Evolutionary conservation across 23 tunicate genomes (phyloP), one percentile per base, ranked within the genome.

Genomic region (Botrylloides violaceus): DNA sequence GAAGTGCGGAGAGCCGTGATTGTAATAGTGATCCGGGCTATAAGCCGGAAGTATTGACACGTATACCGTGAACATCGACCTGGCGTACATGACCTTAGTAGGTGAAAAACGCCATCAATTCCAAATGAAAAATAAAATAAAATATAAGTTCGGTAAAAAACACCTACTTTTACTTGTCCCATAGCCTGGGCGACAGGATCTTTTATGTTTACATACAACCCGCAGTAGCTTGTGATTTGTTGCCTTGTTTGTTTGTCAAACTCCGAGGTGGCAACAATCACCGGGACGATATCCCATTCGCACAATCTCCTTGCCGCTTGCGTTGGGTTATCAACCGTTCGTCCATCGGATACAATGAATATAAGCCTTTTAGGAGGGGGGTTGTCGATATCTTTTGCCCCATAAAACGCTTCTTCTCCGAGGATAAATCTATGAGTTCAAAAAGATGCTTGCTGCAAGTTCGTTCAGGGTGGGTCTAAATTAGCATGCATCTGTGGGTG

Each of bases 271-370:
- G 75, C 96, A 23, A 88, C 77, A 0, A 88, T 28, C 23, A 88
- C 83, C 2, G 84, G 83, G 7, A 88, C 60, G 49, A 88, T 88
- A 62, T 88, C 70, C 43, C 49, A 65, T 59, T 88, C 83, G 72
- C 96, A 88, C 33, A 88, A 76, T 72, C 96, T 37, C 70, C 83
- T 64, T 2, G 88, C 87, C 12, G 96, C 84, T 21, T 70, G 88
- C 59, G 62, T 72, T 1, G 82, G 83, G 31, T 88, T 77, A 36
- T 88, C 96, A 37, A 81, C 77, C 30, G 96, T 81, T 28, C 36
- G 43, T 2, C 83, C 96, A 73, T 88, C 96, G 36, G 91, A 66
- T 2, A 88, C 71, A 24, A 88, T 21, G 64, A 88, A 88, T 12
- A 88, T 33, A 21, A 82, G 65, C 59, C 79, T 77, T 55, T 81